A percentile compares a stretch with the other conserved stretches of the same genome.
Conservation (phyloP, 2,888 invertebrate species). For the Julus scanicus region DNA sequence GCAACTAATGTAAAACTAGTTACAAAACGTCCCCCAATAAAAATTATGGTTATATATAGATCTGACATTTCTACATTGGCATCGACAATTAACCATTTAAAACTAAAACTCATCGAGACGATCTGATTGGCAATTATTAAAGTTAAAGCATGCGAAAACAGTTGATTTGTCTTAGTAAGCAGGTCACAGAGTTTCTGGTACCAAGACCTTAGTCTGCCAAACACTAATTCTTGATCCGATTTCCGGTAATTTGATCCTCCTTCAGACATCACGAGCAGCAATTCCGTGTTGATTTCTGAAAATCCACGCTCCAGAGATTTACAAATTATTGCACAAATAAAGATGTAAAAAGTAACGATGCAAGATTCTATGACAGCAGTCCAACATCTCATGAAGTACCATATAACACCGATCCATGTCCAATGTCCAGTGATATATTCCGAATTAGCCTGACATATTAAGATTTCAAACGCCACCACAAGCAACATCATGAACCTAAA, state of each 20-base stretch:
- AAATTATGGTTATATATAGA: no score
- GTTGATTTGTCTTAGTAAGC: not conserved
- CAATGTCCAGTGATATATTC: not conserved
- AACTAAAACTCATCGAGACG: not conserved
- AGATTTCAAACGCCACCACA: not conserved
- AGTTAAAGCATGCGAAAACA: not conserved
- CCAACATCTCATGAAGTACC: not conserved
- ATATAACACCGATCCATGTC: not conserved
- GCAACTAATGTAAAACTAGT: not conserved
- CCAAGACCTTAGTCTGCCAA: not conserved
- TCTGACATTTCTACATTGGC: not conserved
- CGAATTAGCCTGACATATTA: not conserved
- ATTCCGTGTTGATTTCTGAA: not conserved
- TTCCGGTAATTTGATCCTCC: not conserved
- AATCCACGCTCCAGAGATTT: not conserved
- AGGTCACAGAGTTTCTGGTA: constrained; percentile 3
- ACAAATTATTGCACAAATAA: not conserved
- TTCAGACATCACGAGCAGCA: not conserved
- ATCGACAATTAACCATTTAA: not conserved
- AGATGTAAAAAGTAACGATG: not conserved
- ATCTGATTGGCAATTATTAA: not conserved
- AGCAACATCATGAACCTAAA: not conserved
- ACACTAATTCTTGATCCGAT: not conserved
- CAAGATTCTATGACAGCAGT: not conserved
- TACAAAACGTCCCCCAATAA: not conserved